Base-by-base conservation (phyloP, 1,140 invertebrate genomes). In the Nasonia giraulti region DNA sequence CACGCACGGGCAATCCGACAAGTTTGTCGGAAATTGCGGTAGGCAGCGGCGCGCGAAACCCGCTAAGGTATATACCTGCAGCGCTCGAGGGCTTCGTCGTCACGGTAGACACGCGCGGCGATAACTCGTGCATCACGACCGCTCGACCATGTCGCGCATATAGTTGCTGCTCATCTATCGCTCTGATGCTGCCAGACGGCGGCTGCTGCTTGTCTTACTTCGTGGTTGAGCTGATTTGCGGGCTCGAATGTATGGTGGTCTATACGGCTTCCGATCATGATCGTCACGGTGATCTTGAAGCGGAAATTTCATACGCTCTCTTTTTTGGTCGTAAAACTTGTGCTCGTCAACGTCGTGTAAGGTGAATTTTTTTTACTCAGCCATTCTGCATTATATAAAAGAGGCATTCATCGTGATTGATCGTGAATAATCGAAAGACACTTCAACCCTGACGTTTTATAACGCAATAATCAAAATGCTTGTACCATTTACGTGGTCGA, bases 41-140 rank as follows among this genome's bases (percentile, higher is more conserved):
- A 17, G n/a, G 31, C 20, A 80, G 7, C n/a, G 37, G 68, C 0
- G 17, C 20, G 5, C 44, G 79, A 82, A 69, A 81, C 31, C 71
- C 1, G 71, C 47, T 44, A 82, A 62, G 80, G 10, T 7, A 82
- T 14, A 40, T 12, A 8, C 27, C 44, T 74, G 47, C 40, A 12
- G 17, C 7, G 55, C 55, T 62, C 55, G 20, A 62, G 69, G 71
- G 71, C 50, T 74, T 62, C 44, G 55, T 62, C 55, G 71, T 62
- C 66, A 62, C 71, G 50, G 23, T 74, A 50, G 71, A 37, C 20
- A 5, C 7, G n/a, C 47, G 23, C 71, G 20, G 33, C 50, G 44
- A 82, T 82, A 82, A 75, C 69, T 82, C 66, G 74, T 47, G 55
- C 20, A 20, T 62, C 20, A 62, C 55, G 14, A 62, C 2, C 55